Evolutionary conservation across 2,888 invertebrate genomes (phyloP).

Genomic region (Melanchra persicariae): DNA sequence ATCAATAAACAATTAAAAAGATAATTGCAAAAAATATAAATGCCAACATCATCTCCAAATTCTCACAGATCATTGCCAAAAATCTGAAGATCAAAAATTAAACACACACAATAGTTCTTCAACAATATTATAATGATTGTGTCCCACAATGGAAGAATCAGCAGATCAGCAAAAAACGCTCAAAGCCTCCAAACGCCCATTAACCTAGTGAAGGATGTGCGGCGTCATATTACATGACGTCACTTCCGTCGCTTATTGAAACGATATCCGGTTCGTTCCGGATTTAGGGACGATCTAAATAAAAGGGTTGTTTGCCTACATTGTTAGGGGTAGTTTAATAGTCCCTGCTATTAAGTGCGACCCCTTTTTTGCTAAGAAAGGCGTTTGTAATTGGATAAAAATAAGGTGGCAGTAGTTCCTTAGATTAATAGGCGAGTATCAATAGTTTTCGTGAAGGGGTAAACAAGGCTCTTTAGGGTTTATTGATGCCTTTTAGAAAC

Average conservation of each 20-base stretch:
- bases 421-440: conserved; percentile 27
- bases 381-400: conserved; percentile 52
- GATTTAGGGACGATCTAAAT: conserved; percentile 70
- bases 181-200: conserved; percentile 56
- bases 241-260: conserved; percentile 72
- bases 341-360: conserved; percentile 34
- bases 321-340: conserved; percentile 64
- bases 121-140: conserved; percentile 36
- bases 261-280: conserved; percentile 76
- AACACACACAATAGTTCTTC: conserved; percentile 13
- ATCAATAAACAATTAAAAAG: not conserved
- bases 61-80: conserved; percentile 11
- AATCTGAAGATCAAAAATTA: not conserved
- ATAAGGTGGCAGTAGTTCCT: conserved; percentile 31
- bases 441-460: conserved; percentile 21
- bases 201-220: conserved; percentile 74
- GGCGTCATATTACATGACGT: conserved; percentile 71
- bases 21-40: not conserved
- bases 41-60: not conserved
- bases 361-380: conserved; percentile 46
- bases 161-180: conserved; percentile 46
- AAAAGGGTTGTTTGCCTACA: conserved; percentile 72
- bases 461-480: conserved; percentile 26
- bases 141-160: conserved; percentile 23
- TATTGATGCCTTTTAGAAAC: conserved; percentile 34